Percentiles rank a stretch among this genome's conserved stretches.
phyloP scores from a whole-genome alignment of 1,140 invertebrate species.

The Polypedilum vanderplanki region DNA sequence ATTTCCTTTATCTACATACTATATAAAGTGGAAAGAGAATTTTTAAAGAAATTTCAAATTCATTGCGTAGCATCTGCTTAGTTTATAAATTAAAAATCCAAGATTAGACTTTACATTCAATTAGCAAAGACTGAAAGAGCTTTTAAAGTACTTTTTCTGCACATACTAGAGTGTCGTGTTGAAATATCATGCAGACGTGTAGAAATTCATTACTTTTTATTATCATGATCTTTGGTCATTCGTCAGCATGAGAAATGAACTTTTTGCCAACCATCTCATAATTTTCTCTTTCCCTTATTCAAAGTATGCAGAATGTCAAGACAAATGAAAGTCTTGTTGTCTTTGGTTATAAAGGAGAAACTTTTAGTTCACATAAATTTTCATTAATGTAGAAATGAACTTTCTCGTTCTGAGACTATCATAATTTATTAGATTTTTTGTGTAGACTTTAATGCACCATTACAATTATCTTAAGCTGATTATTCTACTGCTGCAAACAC shows the following conservation, averaged over 20 bases:
- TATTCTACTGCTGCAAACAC: not conserved
- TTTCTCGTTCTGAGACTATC: not conserved
- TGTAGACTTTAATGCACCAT: not conserved
- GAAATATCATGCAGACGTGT: not conserved
- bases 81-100: not conserved
- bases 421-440: constrained; percentile 10
- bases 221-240: not conserved
- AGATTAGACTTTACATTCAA: not conserved
- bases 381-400: too few species aligned
- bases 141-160: not conserved
- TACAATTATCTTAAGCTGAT: constrained; percentile 14
- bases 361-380: too few species aligned
- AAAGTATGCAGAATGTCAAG: too few species aligned
- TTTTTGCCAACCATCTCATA: not conserved
- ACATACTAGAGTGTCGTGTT: not conserved
- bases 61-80: too few species aligned
- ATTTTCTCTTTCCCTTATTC: too few species aligned
- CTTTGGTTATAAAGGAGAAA: too few species aligned
- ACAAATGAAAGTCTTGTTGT: too few species aligned
- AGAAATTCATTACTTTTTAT: constrained; percentile 10
- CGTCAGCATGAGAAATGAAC: not conserved
- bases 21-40: too few species aligned
- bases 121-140: not conserved
- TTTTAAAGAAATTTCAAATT: too few species aligned
- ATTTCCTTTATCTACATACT: too few species aligned